Conservation (phyloP, 2,113 vertebrate genomes). For the Muntiacus muntjak region DNA sequence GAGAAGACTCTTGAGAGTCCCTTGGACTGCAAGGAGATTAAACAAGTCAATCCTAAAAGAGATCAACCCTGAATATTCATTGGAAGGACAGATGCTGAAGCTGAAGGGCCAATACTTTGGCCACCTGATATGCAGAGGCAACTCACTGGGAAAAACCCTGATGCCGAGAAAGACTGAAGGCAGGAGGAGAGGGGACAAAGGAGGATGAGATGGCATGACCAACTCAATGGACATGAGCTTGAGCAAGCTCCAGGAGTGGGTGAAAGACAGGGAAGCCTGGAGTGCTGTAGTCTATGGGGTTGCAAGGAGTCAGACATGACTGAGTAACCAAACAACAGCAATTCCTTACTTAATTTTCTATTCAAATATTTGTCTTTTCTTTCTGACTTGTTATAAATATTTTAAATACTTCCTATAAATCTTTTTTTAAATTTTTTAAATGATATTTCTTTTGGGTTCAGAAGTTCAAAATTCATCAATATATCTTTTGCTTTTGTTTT, state of each 20-base stretch:
- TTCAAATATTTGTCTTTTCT: not conserved
- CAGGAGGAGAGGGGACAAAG: not conserved
- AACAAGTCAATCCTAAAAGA: not conserved
- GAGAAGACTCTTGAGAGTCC: not conserved
- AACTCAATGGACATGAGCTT: not conserved
- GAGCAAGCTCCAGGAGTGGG: not conserved
- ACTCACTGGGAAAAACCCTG: not conserved
- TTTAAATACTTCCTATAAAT: not conserved
- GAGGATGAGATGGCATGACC: not conserved
- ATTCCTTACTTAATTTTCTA: not conserved
- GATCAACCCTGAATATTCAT: not conserved
- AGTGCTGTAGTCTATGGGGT: not conserved
- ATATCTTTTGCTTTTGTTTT: not conserved
- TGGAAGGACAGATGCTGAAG: not conserved
- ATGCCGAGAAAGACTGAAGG: not conserved
- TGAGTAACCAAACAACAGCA: not conserved
- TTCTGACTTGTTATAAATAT: not conserved
- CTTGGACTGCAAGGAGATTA: not conserved
- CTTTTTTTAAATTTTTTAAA: not conserved
- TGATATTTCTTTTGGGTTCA: not conserved
- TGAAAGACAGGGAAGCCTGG: not conserved
- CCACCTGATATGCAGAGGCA: not conserved
- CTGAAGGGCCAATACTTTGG: not conserved
- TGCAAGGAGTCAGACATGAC: not conserved
- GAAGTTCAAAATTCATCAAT: not conserved